Conservation (phyloP, 2,113 vertebrate genomes). For the Dipodomys merriami region DNA sequence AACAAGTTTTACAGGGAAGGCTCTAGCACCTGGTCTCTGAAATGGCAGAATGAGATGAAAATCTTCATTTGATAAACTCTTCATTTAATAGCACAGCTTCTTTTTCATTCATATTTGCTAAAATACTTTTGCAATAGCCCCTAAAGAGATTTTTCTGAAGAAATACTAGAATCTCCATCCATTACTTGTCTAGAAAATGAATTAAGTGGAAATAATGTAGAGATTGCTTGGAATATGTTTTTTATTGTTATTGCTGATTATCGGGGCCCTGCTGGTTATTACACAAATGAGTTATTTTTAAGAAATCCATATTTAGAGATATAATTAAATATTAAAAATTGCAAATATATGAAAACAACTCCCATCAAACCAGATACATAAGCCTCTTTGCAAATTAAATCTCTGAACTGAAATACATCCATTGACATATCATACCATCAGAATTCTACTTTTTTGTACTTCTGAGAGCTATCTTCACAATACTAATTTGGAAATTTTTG, state of each 20-base stretch:
- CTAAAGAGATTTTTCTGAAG: not conserved
- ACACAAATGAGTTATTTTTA: not conserved
- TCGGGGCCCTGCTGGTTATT: no score
- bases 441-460: not conserved
- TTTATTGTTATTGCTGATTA: not conserved
- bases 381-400: no score
- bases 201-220: not conserved
- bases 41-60: not conserved
- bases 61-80: accelerated
- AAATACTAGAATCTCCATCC: not conserved
- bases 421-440: no score
- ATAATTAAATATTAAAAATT: not conserved
- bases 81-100: not conserved
- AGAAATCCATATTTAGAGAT: not conserved
- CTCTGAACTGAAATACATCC: no score
- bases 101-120: not conserved
- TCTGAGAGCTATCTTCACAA: not conserved
- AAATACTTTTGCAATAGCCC: not conserved
- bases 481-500: not conserved
- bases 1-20: not conserved
- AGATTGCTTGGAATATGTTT: not conserved
- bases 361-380: no score
- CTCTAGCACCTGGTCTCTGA: not conserved
- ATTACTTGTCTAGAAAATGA: not conserved
- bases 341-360: no score